phyloP scores from a whole-genome alignment of 2,113 vertebrate species.

The Procapra przewalskii region DNA sequence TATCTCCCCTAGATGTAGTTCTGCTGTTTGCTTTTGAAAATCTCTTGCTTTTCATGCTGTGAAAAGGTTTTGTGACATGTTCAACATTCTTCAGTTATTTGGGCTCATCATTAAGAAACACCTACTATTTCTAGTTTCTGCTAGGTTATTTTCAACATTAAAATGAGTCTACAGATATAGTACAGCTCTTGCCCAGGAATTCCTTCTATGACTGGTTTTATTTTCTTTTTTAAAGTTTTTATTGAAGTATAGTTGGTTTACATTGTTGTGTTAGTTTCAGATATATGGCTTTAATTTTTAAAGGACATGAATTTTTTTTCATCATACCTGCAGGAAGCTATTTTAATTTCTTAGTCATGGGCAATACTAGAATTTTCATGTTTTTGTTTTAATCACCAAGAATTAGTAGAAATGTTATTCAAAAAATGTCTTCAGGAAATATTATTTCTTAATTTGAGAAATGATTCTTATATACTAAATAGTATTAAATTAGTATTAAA shows the following conservation, averaged over 20 bases:
- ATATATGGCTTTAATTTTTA: not conserved
- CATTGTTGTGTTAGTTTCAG: not conserved
- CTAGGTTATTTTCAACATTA: conserved; percentile 41
- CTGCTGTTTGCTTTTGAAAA: not conserved
- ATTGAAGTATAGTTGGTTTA: not conserved
- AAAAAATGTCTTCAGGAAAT: not conserved
- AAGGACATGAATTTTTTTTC: conserved; percentile 34
- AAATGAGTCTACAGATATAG: conserved; percentile 6
- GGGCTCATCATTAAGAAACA: not conserved
- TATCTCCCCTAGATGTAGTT: not conserved
- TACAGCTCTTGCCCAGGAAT: not conserved
- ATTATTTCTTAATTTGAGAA: conserved; percentile 8
- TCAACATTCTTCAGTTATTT: not conserved
- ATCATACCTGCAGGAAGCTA: not conserved
- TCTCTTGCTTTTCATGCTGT: not conserved
- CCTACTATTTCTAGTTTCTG: conserved; percentile 4
- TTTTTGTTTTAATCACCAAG: conserved; percentile 30
- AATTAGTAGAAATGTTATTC: conserved; percentile 6
- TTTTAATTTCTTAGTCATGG: conserved; percentile 42
- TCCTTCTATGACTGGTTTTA: conserved; percentile 24
- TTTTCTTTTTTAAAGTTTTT: not conserved
- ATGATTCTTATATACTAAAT: not conserved
- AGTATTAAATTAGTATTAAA: conserved; percentile 36
- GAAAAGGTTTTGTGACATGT: not conserved
- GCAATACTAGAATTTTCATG: not conserved